Percentiles rank a stretch among this genome's conserved stretches.
Conservation (phyloP, 2,797 vertebrate genomes). For the Crocodylus rhombifer region DNA sequence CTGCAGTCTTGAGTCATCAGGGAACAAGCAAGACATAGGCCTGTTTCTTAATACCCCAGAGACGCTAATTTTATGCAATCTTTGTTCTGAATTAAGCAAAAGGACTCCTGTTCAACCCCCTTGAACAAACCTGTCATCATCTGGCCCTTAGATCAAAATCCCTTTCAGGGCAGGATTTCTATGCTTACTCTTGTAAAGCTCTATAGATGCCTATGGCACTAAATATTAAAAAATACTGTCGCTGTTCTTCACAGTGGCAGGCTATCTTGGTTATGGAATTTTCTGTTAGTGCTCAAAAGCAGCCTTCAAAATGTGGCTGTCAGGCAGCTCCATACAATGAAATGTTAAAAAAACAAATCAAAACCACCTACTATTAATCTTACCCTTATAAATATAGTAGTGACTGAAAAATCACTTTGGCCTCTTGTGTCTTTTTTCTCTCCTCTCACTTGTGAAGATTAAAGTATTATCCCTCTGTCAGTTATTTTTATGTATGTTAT, state of each 20-base stretch:
- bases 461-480: not conserved
- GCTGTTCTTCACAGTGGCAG: not conserved
- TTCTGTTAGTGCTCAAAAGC: not conserved
- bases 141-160: not conserved
- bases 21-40: not conserved
- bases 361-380: conserved; percentile 19
- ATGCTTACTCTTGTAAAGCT: not conserved
- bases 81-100: conserved; percentile 7
- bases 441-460: not conserved
- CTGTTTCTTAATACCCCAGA: not conserved
- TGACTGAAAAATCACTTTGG: not conserved
- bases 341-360: conserved; percentile 4
- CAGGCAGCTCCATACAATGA: not conserved
- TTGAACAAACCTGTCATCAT: not conserved
- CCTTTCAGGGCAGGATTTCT: not conserved
- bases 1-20: not conserved
- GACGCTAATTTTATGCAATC: not conserved
- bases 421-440: not conserved
- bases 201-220: not conserved
- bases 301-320: not conserved
- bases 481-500: not conserved
- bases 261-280: not conserved
- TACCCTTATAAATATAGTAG: not conserved
- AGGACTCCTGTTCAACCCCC: not conserved
- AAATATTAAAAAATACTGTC: not conserved